These are phyloP conservation scores for Anhinga anhinga DNA, from an alignment of 2,113 vertebrate genomes.

Conservation along the genomic window DNA sequence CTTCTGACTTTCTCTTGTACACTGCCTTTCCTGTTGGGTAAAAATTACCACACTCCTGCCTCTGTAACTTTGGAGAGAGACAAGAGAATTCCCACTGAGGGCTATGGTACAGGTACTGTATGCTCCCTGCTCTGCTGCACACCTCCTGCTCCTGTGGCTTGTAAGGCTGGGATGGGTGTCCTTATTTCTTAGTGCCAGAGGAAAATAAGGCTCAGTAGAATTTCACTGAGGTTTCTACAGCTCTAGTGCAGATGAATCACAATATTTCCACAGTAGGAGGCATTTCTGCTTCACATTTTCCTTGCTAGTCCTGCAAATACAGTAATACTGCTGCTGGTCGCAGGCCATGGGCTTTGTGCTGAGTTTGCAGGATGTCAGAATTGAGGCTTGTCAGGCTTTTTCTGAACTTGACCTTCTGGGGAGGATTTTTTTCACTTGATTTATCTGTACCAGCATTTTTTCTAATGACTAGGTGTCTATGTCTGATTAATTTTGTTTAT, in stretches of 20 bases:
- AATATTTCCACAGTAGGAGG: neutral
- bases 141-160: neutral
- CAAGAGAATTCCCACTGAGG: neutral
- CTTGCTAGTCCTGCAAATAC: neutral
- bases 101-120: neutral
- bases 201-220: rapidly evolving
- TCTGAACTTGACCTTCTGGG: neutral
- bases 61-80: neutral
- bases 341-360: neutral
- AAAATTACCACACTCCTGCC: neutral
- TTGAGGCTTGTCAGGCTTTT: neutral
- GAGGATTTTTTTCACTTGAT: rapidly evolving
- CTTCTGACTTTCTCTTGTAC: neutral
- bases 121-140: rapidly evolving
- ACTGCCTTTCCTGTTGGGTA: neutral
- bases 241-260: neutral
- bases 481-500: neutral
- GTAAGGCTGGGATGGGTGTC: neutral
- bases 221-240: neutral
- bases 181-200: neutral
- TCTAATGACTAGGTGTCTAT: neutral
- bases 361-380: neutral
- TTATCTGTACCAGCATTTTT: neutral
- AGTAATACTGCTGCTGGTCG: neutral
- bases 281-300: neutral